Base-by-base conservation (phyloP, 2,888 invertebrate species). In the Amiota mariae region DNA sequence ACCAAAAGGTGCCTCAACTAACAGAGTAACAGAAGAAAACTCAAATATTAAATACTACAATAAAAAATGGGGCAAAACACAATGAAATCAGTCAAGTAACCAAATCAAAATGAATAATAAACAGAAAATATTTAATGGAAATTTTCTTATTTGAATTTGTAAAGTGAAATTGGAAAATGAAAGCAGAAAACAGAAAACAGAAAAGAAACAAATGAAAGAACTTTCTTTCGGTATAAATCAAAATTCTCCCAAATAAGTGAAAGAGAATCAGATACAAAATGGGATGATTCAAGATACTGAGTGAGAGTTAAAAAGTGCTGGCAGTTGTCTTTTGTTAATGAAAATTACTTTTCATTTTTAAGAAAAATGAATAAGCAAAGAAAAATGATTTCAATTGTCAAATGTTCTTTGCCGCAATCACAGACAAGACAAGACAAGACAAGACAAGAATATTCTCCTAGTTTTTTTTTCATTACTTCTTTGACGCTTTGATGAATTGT, bases 141-240 rank as follows among this genome's bases (percentile, higher is more conserved):
- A 15, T 54, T 13, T n/a, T 13, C n/a, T 74, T 70, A 64, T 56
- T 67, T 70, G 57, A 73, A 76, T 76, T 71, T 70, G 70, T 73
- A 72, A 49, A 12, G 54, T 51, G 54, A 51, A 51, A 51, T 51
- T 51, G 54, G n/a, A 51, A 24, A 1, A 24, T 24, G 24, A 24
- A 24, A 24, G 3, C 24, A 24, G 24, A 24, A 24, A 3, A n/a
- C n/a, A n/a, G n/a, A n/a, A n/a, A n/a, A n/a, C n/a, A 24, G 24
- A 24, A 24, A 24, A 24, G 24, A 24, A 24, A 24, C 24, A 24
- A 36, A 36, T 36, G 36, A 36, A 36, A 36, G 36, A 36, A 36
- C 36, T 36, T 36, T 36, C 4, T 36, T 36, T 36, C 36, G 8
- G 8, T 36, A 6, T 36, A 36, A 36, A 36, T 36, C 6, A 2